Conservation (phyloP, 2,113 vertebrate genomes). For the Clarias magur region DNA sequence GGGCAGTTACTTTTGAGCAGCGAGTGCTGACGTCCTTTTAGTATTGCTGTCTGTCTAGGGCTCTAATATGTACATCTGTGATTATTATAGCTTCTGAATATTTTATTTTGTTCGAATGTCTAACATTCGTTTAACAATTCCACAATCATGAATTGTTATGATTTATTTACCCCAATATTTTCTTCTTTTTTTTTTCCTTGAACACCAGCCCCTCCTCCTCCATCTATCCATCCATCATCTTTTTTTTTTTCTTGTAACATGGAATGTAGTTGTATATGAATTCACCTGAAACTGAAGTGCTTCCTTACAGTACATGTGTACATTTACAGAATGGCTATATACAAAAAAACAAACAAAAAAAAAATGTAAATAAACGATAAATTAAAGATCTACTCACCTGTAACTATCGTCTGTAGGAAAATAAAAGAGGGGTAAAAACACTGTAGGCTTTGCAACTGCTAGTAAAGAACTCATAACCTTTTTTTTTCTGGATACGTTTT, state of each 20-base stretch:
- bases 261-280: conserved; percentile 59
- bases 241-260: conserved; percentile 1
- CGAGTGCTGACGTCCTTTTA: background rate
- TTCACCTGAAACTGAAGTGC: conserved; percentile 66
- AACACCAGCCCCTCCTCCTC: background rate
- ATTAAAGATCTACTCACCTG: conserved; percentile 70
- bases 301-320: conserved; percentile 65
- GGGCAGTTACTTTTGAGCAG: background rate
- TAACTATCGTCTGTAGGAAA: conserved; percentile 77
- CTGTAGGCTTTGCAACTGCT: conserved; percentile 68
- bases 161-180: conserved; percentile 38
- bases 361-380: conserved; percentile 52
- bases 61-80: background rate
- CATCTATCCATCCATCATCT: background rate
- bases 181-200: background rate
- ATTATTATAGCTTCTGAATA: conserved; percentile 62
- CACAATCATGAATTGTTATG: conserved; percentile 10
- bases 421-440: conserved; percentile 81
- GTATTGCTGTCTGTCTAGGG: background rate
- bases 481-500: conserved; percentile 62
- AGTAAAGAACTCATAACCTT: conserved; percentile 58
- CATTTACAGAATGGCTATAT: conserved; percentile 70
- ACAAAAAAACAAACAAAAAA: conserved; percentile 63
- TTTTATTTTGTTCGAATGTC: conserved; percentile 32
- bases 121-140: background rate